Evolutionary conservation across 2,113 vertebrate species (phyloP).

Genomic region (Calyptommatus sinebrachiatus): DNA sequence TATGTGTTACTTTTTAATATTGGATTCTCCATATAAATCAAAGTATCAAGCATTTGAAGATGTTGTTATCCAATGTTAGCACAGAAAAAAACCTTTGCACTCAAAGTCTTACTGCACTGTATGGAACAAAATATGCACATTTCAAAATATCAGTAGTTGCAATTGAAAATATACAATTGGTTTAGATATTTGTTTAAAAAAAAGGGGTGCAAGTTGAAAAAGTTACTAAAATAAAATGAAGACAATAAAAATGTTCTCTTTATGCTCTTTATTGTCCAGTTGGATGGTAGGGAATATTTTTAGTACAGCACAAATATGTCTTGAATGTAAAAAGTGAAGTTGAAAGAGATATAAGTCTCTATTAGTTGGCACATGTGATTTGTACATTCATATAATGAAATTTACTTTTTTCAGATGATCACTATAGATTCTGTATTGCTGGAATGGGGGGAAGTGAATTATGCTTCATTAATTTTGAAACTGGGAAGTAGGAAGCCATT

Average conservation of each 20-base stretch:
- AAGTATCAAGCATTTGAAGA: neutral
- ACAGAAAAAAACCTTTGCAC: too few species aligned
- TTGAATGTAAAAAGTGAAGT: neutral
- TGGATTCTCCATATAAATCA: too few species aligned
- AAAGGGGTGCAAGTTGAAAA: neutral
- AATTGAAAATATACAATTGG: rapidly evolving
- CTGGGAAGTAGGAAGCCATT: neutral
- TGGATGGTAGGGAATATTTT: slow-evolving; percentile 28
- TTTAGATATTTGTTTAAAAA: neutral
- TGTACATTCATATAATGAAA: slow-evolving; percentile 36
- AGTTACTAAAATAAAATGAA: slow-evolving; percentile 10
- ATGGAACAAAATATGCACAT: neutral
- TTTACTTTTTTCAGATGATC: neutral
- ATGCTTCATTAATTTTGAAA: neutral
- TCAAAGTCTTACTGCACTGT: neutral
- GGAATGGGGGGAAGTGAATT: neutral
- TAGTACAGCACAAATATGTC: slow-evolving; percentile 29
- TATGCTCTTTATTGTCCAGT: slow-evolving; percentile 50
- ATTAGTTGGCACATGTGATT: slow-evolving; percentile 35
- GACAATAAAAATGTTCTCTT: slow-evolving; percentile 30
- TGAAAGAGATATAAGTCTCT: neutral
- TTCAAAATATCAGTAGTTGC: neutral
- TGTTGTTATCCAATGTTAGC: neutral
- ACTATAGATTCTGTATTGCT: neutral
- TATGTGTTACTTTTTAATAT: too few species aligned